phyloP scores from a whole-genome alignment of 30 jellyfish, hydroid and myxozoan species.

The Aurelia sp. region DNA sequence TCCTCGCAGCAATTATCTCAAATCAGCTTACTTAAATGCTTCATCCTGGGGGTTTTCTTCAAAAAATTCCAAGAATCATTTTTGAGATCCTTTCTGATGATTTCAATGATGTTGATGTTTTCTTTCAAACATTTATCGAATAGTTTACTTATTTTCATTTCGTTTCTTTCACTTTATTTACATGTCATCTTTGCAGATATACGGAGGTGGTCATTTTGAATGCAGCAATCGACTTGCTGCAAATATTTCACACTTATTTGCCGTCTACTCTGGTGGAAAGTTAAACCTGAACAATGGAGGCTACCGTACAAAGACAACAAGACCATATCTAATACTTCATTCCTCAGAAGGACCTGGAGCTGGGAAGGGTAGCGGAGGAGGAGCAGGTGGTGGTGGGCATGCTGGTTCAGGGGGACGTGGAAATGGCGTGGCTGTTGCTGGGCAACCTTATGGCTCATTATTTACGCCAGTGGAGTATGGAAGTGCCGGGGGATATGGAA shows the following conservation, averaged over 20 bases:
- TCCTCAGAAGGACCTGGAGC: constrained; percentile 60
- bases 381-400: constrained; percentile 78
- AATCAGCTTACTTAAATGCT: no score
- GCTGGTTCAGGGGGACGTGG: constrained; percentile 81
- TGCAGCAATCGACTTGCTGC: constrained; percentile 49
- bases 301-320: constrained; percentile 33
- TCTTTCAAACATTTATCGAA: not conserved
- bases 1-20: no score
- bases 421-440: constrained; percentile 34
- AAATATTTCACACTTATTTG: constrained; percentile 46
- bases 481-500: constrained; percentile 72
- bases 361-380: constrained; percentile 48
- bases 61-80: no score
- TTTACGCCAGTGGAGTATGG: constrained; percentile 61
- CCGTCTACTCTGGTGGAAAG: constrained; percentile 60
- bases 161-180: not conserved
- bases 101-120: no score
- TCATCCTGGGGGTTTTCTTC: no score
- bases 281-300: constrained; percentile 53
- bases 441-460: constrained; percentile 68
- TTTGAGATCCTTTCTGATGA: no score
- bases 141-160: not conserved
- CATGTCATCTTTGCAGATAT: constrained; percentile 8
- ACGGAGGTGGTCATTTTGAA: constrained; percentile 68
- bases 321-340: constrained; percentile 37